Conservation (phyloP, 2,113 vertebrate species). For the Anguilla rostrata region DNA sequence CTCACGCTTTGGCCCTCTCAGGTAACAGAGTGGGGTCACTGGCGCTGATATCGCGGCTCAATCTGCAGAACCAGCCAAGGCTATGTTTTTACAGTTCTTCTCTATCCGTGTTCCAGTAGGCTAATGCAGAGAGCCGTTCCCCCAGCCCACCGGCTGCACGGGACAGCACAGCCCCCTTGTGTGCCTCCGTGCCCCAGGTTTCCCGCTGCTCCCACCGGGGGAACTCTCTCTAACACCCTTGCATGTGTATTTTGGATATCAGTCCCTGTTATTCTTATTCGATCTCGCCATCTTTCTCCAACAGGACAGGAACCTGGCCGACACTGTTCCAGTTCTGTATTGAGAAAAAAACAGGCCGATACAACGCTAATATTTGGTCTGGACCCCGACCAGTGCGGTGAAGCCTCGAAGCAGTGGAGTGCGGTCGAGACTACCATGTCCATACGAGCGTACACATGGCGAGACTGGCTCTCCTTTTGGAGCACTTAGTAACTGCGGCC, state of each 20-base stretch:
- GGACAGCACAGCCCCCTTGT: neutral
- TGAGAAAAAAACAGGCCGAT: slow-evolving; percentile 8
- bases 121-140: slow-evolving; percentile 25
- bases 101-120: neutral
- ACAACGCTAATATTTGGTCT: slow-evolving; percentile 52
- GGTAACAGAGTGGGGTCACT: neutral
- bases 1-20: neutral
- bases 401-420: slow-evolving; percentile 21
- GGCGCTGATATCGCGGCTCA: neutral
- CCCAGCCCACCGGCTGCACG: slow-evolving; percentile 10
- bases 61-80: neutral
- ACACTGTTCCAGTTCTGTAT: slow-evolving; percentile 11
- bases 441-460: neutral
- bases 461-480: slow-evolving; percentile 19
- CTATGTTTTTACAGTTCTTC: neutral
- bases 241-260: slow-evolving; percentile 46
- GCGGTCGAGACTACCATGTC: slow-evolving; percentile 21
- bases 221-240: slow-evolving; percentile 25
- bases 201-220: slow-evolving; percentile 28
- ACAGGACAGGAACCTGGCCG: slow-evolving; percentile 45
- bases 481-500: slow-evolving; percentile 4
- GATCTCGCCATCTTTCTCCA: slow-evolving; percentile 35
- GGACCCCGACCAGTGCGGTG: slow-evolving; percentile 41
- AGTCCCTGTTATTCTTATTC: slow-evolving; percentile 35
- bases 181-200: slow-evolving; percentile 4